Percentiles rank a stretch among this genome's conserved stretches.
Conservation (phyloP, 2,888 invertebrate genomes). For the Chloromyia formosa region DNA sequence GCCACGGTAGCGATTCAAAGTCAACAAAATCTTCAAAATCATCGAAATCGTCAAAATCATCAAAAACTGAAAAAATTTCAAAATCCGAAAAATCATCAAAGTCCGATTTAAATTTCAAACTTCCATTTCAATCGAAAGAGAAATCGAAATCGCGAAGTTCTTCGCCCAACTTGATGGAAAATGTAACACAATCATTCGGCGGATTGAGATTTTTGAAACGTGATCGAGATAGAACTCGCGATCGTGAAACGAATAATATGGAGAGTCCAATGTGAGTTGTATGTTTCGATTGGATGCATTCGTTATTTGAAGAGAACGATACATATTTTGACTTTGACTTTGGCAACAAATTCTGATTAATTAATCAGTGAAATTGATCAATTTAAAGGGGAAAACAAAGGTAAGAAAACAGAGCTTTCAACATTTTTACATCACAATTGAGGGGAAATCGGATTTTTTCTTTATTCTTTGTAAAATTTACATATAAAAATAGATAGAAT, state of each 20-base stretch:
- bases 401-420: background rate
- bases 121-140: background rate
- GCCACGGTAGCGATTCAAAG: slow-evolving; percentile 27
- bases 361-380: background rate
- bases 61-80: slow-evolving; percentile 16
- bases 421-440: slow-evolving; percentile 1
- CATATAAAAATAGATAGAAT: slow-evolving; percentile 41
- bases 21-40: slow-evolving; percentile 32
- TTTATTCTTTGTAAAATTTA: slow-evolving; percentile 43
- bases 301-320: background rate
- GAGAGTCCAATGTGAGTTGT: slow-evolving; percentile 21
- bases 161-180: slow-evolving; percentile 26
- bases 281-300: background rate
- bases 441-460: background rate
- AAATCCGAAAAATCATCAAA: slow-evolving; percentile 29
- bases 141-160: slow-evolving; percentile 14
- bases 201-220: slow-evolving; percentile 27
- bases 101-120: slow-evolving; percentile 32
- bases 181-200: slow-evolving; percentile 10
- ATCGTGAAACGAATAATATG: slow-evolving; percentile 9
- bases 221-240: background rate
- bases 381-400: background rate
- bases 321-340: background rate
- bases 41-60: slow-evolving; percentile 10
- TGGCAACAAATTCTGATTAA: too few species aligned